Base-by-base conservation (phyloP, 2,113 vertebrate genomes). In the Burhinus bistriatus region DNA sequence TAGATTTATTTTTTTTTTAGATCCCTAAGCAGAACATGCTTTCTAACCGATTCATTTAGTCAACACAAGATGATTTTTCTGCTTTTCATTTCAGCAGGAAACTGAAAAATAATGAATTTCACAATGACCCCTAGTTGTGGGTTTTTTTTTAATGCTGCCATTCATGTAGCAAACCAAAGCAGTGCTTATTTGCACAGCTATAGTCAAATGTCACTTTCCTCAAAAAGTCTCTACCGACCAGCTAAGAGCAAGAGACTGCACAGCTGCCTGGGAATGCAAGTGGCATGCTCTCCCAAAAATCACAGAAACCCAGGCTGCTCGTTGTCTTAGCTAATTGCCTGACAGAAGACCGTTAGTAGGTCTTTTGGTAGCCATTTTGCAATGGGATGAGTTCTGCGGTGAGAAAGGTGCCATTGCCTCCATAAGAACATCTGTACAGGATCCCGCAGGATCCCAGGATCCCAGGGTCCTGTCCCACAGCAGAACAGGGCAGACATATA, bases 31-130 rank as follows among this genome's bases (percentile, higher is more conserved):
- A 89, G 89, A 96, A 84, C n/a, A 47, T 82, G 29, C 89, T 95
- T 96, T 95, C 81, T 91, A 77, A 90, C 75, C 45, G 76, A 93
- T 66, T 83, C 26, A 95, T 86, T 92, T 93, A 90, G 70, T 90
- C 90, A 88, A 88, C 66, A 69, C 73, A 76, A 70, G 54, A 80
- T 83, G 23, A 89, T 93, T 95, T 93, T 96, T 90, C 75, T 88
- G 78, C 82, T 91, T 97, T 94, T 88, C 75, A 80, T 93, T 96
- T 87, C 82, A 93, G 78, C 40, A 44, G 81, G 61, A 93, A 94
- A 73, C 19, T 0, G 42, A 87, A 85, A 95, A 93, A 83, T 92
- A 95, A 93, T 87, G 18, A 84, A 82, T 91, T 95, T 93, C 36
- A 83, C 73, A 91, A 72, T 79, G 65, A 93, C 75, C 65, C 58